Evolutionary conservation across 1,140 invertebrate genomes (phyloP).

Genomic region (Aphelinus atriplicis): DNA sequence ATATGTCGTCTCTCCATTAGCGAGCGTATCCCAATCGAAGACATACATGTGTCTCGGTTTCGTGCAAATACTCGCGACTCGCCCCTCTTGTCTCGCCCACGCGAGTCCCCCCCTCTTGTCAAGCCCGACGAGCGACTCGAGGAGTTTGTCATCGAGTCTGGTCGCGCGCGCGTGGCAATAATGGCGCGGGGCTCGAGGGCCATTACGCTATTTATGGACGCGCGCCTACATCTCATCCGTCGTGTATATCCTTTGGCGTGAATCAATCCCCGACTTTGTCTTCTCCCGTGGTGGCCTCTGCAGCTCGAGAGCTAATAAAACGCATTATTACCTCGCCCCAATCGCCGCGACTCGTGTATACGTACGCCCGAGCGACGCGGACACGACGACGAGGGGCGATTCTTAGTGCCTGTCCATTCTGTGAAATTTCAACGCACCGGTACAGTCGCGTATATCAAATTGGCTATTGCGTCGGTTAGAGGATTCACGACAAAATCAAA

Average conservation of each 20-base stretch:
- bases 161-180: slow-evolving; percentile 17
- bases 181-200: slow-evolving; percentile 5
- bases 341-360: background rate
- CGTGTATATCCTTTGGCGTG: background rate
- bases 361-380: no score
- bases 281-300: background rate
- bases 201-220: slow-evolving; percentile 21
- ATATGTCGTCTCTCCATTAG: slow-evolving; percentile 30
- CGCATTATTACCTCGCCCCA: slow-evolving; percentile 8
- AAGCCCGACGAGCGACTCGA: background rate
- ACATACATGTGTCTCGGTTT: background rate
- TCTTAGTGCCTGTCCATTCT: no score
- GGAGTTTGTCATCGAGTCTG: slow-evolving; percentile 21
- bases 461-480: no score
- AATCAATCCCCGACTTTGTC: slow-evolving; percentile 3
- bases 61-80: slow-evolving; percentile 6
- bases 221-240: slow-evolving; percentile 8
- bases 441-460: no score
- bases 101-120: background rate
- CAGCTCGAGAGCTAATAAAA: no score
- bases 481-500: no score
- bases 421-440: no score
- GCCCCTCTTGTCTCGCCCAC: slow-evolving; percentile 2
- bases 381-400: no score
- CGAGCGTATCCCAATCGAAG: slow-evolving; percentile 25